These are phyloP conservation scores for Ptilodon capucinus DNA, from an alignment of 2,888 invertebrate genomes.

Conservation along the genomic window DNA sequence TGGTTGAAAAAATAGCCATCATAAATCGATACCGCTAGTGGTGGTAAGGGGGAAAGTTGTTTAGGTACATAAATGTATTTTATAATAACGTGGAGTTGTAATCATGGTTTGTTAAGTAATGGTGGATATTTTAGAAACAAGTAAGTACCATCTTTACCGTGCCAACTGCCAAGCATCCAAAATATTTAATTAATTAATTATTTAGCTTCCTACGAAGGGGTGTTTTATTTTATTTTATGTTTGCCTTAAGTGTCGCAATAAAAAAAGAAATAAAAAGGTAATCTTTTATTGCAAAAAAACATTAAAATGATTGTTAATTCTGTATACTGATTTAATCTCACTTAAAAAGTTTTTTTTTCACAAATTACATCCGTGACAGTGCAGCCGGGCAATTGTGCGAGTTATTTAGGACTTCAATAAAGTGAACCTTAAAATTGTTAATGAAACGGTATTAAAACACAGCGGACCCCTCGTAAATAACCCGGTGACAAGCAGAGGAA, in stretches of 20 bases:
- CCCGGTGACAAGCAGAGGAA: conserved; percentile 71
- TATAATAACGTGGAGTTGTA: too few relatives aligned
- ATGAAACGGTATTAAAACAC: conserved; percentile 82
- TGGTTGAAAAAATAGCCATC: too few relatives aligned
- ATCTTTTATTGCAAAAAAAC: conserved; percentile 7
- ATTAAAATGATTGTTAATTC: conserved; percentile 33
- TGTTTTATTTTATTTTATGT: too few relatives aligned
- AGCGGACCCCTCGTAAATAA: conserved; percentile 76
- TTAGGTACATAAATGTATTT: too few relatives aligned
- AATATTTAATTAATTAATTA: background rate
- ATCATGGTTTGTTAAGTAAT: too few relatives aligned
- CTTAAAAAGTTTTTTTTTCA: conserved; percentile 62
- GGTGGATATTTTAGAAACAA: too few relatives aligned
- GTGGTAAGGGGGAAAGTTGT: too few relatives aligned
- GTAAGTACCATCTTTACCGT: too few relatives aligned
- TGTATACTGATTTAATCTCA: conserved; percentile 38
- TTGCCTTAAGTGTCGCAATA: background rate
- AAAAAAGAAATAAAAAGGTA: background rate
- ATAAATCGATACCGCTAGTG: too few relatives aligned
- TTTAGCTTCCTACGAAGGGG: too few relatives aligned
- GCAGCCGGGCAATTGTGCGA: conserved; percentile 60
- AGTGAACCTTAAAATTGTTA: conserved; percentile 82
- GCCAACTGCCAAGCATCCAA: too few relatives aligned
- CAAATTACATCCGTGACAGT: conserved; percentile 63
- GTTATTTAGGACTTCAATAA: conserved; percentile 82